Evolutionary conservation across 1,140 invertebrate species (phyloP), one percentile per base, ranked within the genome.

Genomic region (Chrysoperla carnea): DNA sequence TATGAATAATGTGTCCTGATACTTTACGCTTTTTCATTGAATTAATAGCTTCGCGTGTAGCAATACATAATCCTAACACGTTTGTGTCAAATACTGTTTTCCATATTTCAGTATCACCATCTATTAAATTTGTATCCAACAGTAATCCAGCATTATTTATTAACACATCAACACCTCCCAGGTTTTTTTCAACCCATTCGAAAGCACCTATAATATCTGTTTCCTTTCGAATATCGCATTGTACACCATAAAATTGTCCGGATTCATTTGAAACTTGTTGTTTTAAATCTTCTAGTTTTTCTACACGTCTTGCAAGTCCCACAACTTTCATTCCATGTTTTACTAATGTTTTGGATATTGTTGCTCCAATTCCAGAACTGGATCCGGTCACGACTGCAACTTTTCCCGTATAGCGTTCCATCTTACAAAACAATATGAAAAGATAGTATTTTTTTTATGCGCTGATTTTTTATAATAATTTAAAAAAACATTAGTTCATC

Each of bases 91-190:
- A 44, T 38, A 75, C 69, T 8, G 61, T 50, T 43, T 61, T 53
- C 60, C 69, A 68, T 42, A 59, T 51, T 49, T 68, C 50, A 47
- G 58, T 54, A 28, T 55, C 42, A 12, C 68, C 68, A 15, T 60
- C 56, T 50, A 50, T 29, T 51, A 58, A 15, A 40, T 23, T 45
- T 49, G 48, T 53, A 45, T 46, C 49, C 47, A 27, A 36, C 45
- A 42, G 48, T 53, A 74, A 51, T 2, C 77, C 83, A 4, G 83
- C 82, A 54, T 81, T 84, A 52, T 86, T 87, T 23, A 87, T 62
- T 37, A 84, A 61, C 2, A 86, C 60, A 52, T 84, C 72, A 1
- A 82, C 62, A 11, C 73, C 70, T 5, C 75, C 78, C 28, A 76
- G 58, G 1, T 68, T 67, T 8, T 67, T 55, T 36, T 72, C 65